Percentiles rank a stretch among this genome's conserved stretches.
These are phyloP conservation scores for Myotis brandtii DNA, from an alignment of 2,113 vertebrate genomes.

Conservation along the genomic window DNA sequence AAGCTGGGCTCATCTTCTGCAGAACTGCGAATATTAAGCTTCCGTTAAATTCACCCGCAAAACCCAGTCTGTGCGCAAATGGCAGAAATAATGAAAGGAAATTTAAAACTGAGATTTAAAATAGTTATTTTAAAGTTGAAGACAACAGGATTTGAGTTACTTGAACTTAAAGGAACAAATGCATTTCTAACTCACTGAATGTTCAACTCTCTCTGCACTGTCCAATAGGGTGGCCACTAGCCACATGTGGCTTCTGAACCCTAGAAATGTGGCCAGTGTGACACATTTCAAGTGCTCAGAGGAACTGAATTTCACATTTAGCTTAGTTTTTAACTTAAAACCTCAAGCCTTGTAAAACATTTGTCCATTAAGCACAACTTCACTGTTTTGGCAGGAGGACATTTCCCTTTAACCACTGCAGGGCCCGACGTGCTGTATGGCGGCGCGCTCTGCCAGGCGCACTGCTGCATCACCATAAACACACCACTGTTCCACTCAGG, in stretches of 20 bases:
- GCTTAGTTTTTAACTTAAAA: slow-evolving; percentile 42
- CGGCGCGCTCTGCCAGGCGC: not conserved
- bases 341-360: not conserved
- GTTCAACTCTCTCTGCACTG: not conserved
- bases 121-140: not conserved
- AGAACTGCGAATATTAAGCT: not conserved
- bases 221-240: not conserved
- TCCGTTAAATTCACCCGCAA: not conserved
- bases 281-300: not conserved
- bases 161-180: not conserved
- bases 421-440: not conserved
- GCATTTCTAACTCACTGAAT: not conserved
- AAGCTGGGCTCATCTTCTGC: not conserved
- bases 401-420: not conserved
- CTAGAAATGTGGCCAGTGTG: not conserved
- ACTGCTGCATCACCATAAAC: not conserved
- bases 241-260: not conserved
- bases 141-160: not conserved
- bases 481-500: not conserved
- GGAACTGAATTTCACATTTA: not conserved
- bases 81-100: not conserved
- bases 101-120: not conserved
- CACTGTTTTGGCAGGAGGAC: not conserved
- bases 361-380: not conserved
- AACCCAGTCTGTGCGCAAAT: not conserved